phyloP scores from a whole-genome alignment of 2,888 invertebrate genomes.

The Eupithecia dodoneata region DNA sequence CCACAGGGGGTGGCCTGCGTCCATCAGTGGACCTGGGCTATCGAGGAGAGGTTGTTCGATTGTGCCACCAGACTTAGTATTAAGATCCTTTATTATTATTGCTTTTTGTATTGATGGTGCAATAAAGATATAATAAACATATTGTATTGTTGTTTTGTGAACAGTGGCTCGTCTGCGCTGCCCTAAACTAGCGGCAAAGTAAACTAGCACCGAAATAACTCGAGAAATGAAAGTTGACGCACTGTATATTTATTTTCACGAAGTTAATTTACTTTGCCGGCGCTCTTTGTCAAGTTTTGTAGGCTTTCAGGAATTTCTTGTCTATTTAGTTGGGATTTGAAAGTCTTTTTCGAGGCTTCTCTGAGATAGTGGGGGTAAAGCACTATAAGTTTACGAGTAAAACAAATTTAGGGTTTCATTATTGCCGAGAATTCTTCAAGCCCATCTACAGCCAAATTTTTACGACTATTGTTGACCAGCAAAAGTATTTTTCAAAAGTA shows the following conservation, averaged over 20 bases:
- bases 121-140: too few species aligned
- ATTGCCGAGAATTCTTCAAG: neutral
- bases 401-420: neutral
- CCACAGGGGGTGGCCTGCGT: too few species aligned
- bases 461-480: too few species aligned
- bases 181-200: slow-evolving; percentile 1
- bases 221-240: slow-evolving; percentile 39
- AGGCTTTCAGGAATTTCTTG: slow-evolving; percentile 37
- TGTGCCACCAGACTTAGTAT: too few species aligned
- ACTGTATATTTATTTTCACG: slow-evolving; percentile 35
- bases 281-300: slow-evolving; percentile 37
- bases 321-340: slow-evolving; percentile 29
- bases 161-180: slow-evolving; percentile 14
- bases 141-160: neutral
- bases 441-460: too few species aligned
- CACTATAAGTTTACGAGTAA: neutral
- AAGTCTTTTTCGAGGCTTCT: slow-evolving; percentile 8
- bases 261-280: slow-evolving; percentile 41
- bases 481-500: neutral
- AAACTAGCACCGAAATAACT: slow-evolving; percentile 34
- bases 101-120: too few species aligned
- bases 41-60: too few species aligned
- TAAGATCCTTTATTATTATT: too few species aligned
- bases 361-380: neutral
- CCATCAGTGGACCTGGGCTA: too few species aligned